Evolutionary conservation across 2,888 invertebrate genomes (phyloP).

Genomic region (Scaptomyza polygonia): DNA sequence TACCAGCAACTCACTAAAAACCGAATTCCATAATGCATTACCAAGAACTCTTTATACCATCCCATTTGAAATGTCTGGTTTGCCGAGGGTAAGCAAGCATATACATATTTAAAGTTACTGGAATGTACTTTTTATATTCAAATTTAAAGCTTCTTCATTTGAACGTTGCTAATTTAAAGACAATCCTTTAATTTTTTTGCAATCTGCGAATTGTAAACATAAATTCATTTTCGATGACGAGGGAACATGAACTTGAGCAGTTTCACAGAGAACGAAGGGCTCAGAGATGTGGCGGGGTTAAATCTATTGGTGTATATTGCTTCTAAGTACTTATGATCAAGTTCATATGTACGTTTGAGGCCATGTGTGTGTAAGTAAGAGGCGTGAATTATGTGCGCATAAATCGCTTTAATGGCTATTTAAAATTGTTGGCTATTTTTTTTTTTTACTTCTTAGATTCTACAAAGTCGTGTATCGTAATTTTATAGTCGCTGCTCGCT

Average conservation of each 20-base stretch:
- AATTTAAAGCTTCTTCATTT: constrained; percentile 1
- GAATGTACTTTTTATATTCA: constrained; percentile 23
- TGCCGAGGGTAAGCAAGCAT: constrained; percentile 14
- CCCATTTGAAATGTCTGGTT: too few relatives aligned
- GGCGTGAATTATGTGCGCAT: constrained; percentile 62
- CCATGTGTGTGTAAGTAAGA: constrained; percentile 11
- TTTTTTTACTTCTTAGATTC: constrained; percentile 28
- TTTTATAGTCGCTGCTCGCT: constrained; percentile 16
- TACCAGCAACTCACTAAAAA: too few relatives aligned
- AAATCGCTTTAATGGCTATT: constrained; percentile 63
- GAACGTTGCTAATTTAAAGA: background rate
- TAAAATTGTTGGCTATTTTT: constrained; percentile 54
- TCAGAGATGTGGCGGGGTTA: background rate
- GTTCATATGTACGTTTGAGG: background rate
- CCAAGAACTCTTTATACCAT: too few relatives aligned
- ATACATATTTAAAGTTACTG: constrained; percentile 16
- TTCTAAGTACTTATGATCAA: constrained; percentile 8
- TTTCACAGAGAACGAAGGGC: background rate
- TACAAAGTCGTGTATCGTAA: constrained; percentile 26
- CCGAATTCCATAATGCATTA: too few relatives aligned
- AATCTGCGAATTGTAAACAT: constrained; percentile 51
- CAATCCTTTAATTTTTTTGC: constrained; percentile 11
- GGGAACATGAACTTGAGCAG: constrained; percentile 49
- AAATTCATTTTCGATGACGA: constrained; percentile 36
- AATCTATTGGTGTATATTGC: constrained; percentile 21